These are phyloP conservation scores for Carettochelys insculpta DNA, from an alignment of 2,113 vertebrate genomes.

Conservation along the genomic window DNA sequence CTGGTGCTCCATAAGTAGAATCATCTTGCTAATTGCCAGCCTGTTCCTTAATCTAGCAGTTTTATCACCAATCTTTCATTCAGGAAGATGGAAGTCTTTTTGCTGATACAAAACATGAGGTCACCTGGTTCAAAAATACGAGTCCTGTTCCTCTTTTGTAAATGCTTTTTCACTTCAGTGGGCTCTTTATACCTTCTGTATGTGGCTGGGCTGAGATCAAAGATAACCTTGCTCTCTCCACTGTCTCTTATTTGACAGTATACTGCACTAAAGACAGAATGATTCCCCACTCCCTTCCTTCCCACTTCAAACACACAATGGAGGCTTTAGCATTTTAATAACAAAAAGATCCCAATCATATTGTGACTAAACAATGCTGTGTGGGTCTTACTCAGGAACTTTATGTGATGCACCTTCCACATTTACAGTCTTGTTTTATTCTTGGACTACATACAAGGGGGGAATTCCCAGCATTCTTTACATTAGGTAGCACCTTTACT, in stretches of 20 bases:
- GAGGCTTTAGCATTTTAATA: background rate
- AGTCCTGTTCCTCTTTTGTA: background rate
- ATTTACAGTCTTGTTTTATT: too few species aligned
- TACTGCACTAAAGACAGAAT: background rate
- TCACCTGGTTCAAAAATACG: background rate
- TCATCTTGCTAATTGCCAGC: background rate
- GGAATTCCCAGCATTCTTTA: too few species aligned
- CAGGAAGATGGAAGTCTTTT: background rate
- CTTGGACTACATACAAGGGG: too few species aligned
- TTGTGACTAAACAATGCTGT: background rate
- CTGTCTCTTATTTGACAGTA: background rate
- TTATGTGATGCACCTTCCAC: too few species aligned
- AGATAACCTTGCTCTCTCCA: background rate
- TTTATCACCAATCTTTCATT: background rate
- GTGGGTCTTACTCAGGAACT: too few species aligned
- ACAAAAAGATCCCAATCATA: background rate
- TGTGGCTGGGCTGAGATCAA: background rate
- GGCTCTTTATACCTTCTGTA: background rate
- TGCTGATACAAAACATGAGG: background rate
- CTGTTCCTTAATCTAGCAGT: background rate
- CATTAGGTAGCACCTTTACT: too few species aligned
- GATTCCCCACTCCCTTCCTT: background rate
- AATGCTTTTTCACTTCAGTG: background rate
- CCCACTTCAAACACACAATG: too few species aligned
- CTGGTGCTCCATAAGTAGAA: background rate